Conservation (phyloP, 2,113 vertebrate genomes). For the Ictalurus punctatus region DNA sequence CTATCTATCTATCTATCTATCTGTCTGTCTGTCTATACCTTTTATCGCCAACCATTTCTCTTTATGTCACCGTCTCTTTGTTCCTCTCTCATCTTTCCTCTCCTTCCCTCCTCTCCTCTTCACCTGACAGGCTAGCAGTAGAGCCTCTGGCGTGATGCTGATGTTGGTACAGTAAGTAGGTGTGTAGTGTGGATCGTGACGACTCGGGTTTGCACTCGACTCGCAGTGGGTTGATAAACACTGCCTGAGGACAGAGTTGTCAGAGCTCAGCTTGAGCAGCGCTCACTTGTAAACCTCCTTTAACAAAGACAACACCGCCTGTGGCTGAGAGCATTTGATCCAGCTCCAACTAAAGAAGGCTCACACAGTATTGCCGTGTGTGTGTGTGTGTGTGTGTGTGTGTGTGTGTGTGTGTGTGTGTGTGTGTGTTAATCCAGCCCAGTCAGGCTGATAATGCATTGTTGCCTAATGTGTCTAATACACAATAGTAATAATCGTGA, state of each 20-base stretch:
- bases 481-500: neutral
- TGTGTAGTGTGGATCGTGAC: conserved; percentile 32
- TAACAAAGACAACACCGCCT: conserved; percentile 36
- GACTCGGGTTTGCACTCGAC: conserved; percentile 16
- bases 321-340: conserved; percentile 35
- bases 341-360: conserved; percentile 19
- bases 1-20: neutral
- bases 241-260: conserved; percentile 41
- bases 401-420: conserved; percentile 31
- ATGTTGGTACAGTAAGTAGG: conserved; percentile 41
- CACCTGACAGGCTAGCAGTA: conserved; percentile 8
- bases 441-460: conserved; percentile 8
- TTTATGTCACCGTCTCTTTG: conserved; percentile 5
- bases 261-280: conserved; percentile 43
- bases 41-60: neutral
- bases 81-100: conserved; percentile 39
- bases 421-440: conserved; percentile 3
- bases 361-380: conserved; percentile 5
- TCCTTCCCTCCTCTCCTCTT: neutral
- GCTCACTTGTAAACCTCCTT: conserved; percentile 28
- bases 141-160: neutral
- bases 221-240: conserved; percentile 34
- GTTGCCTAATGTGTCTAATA: neutral
- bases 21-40: neutral
- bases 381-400: conserved; percentile 41